Evolutionary conservation across 1,140 invertebrate genomes (phyloP).

Genomic region (Alviniconcha marisindica): DNA sequence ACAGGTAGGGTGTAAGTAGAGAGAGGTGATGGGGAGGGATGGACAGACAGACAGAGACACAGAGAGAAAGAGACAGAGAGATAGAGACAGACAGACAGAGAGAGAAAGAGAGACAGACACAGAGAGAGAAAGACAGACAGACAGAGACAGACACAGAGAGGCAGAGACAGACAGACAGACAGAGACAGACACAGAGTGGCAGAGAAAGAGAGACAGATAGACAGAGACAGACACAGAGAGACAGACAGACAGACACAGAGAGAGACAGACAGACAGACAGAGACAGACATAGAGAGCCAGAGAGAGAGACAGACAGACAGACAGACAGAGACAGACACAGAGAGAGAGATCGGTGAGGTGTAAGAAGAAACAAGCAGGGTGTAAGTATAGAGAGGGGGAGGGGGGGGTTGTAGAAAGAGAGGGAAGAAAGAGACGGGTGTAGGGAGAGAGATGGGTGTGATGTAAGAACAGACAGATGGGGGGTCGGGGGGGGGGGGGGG

Average conservation of each 20-base stretch:
- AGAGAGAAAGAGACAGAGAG: background rate
- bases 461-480: too few relatives aligned
- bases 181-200: background rate
- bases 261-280: background rate
- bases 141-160: background rate
- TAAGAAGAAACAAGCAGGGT: too few relatives aligned
- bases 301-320: background rate
- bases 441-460: background rate
- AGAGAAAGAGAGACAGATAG: background rate
- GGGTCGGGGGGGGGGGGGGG: background rate
- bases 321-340: background rate
- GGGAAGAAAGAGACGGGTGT: too few relatives aligned
- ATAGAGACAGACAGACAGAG: background rate
- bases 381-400: too few relatives aligned
- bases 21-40: background rate
- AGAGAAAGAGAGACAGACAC: background rate
- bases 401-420: too few relatives aligned
- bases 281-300: background rate
- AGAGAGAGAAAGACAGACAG: background rate
- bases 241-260: background rate
- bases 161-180: background rate
- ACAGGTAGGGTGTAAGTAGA: background rate
- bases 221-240: background rate
- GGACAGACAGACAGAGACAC: background rate
- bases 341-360: too few relatives aligned